Evolutionary conservation across 92 coral and sea anemone genomes (phyloP), one percentile per base, ranked within the genome.

Genomic region (Porites evermanni): DNA sequence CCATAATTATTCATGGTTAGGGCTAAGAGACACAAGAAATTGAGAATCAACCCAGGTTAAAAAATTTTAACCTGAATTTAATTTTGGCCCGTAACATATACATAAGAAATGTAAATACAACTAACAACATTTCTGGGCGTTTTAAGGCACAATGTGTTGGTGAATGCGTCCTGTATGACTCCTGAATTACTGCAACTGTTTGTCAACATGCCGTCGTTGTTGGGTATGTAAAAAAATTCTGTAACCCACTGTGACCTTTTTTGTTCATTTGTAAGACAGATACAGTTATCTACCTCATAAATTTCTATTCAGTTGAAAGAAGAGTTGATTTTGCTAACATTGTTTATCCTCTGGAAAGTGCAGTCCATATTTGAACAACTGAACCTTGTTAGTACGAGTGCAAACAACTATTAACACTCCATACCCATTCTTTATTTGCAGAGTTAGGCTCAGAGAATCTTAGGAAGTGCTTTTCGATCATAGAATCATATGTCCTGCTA

Each of bases 381-480:
- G 44, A 38, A 38, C 44, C 44, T 38, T 38, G 44, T 38, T 38
- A 38, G 44, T 54, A 12, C 14, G 9, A 9, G 60, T 12, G 14
- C 60, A 54, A 9, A 9, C 3, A 3, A 8, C 60, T 16, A 8
- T 12, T 54, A 12, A 54, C 60, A 9, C 75, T 2, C 12, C 17
- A 54, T 60, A 17, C 1, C 29, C 38, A 5, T 64, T 11, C 58
- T 59, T 70, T 59, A 18, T 44, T 68, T 70, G 78, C 78, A 81
- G 99, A 97, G 26, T 74, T 92, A 58, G 93, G 98, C 87, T 93
- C 97, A 51, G 99, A 97, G 87, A 95, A 97, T 83, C 95, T 97
- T 65, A 82, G 99, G 59, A 95, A 86, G 10, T 93, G 99, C 79
- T 97, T 97, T 79, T 93, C 91, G 32, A 93, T 97, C 72, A 88